Evolutionary conservation across 2,888 invertebrate genomes (phyloP).

Genomic region (Phorcus lineatus): DNA sequence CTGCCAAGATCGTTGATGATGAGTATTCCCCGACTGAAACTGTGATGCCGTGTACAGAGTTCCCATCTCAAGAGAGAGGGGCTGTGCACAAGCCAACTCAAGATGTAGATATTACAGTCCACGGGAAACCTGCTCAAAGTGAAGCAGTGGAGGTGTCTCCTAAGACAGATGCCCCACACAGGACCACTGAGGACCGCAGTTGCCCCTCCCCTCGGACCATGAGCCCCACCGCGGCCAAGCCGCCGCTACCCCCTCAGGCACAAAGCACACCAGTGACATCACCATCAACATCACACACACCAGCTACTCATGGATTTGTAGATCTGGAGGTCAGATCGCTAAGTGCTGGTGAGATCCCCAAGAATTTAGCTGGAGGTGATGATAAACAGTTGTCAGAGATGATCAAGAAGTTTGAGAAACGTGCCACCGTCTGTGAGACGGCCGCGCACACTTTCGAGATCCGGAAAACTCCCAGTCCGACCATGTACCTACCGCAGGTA

Average conservation of each 20-base stretch:
- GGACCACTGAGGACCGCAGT: neutral
- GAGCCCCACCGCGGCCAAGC: constrained; percentile 35
- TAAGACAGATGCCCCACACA: neutral
- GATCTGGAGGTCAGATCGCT: constrained; percentile 37
- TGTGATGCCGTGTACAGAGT: constrained; percentile 49
- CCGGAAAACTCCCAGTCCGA: constrained; percentile 52
- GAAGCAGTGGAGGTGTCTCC: neutral
- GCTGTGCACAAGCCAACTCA: constrained; percentile 15
- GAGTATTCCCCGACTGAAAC: constrained; percentile 43
- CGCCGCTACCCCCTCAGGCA: constrained; percentile 38
- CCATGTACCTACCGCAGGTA: constrained; percentile 46
- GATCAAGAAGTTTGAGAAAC: constrained; percentile 40
- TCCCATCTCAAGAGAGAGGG: neutral
- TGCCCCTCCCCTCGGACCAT: constrained; percentile 37
- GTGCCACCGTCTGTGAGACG: constrained; percentile 43
- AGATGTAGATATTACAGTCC: constrained; percentile 21
- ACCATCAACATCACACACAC: constrained; percentile 41
- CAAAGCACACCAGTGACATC: constrained; percentile 36
- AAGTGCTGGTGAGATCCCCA: constrained; percentile 38
- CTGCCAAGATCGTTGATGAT: constrained; percentile 40
- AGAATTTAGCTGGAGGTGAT: neutral
- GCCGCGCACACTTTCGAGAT: constrained; percentile 41
- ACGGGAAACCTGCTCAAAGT: constrained; percentile 6
- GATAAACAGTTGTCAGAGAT: constrained; percentile 32
- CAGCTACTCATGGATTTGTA: constrained; percentile 24